Evolutionary conservation across 2,888 invertebrate genomes (phyloP), one percentile per base, ranked within the genome.

Genomic region (Polyommatus icarus): DNA sequence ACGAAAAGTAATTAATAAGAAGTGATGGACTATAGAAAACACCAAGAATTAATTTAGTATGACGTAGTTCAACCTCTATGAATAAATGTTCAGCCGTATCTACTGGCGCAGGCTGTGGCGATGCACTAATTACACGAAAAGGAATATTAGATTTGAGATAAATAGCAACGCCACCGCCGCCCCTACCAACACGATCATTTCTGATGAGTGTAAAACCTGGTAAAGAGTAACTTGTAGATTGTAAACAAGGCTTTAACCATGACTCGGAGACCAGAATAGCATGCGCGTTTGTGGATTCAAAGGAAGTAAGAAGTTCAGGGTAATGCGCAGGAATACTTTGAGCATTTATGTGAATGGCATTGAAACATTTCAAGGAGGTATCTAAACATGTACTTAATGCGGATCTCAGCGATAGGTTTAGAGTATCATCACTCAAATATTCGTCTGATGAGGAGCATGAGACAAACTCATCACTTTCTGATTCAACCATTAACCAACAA

Each of bases 221-320:
- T 50, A 50, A 50, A 1, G 78, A 80, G 75, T 36, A 77, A 8
- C 78, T 50, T 15, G 50, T 50, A 15, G 50, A 50, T 50, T 12
- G 50, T 50, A 50, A 50, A 15, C 50, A 50, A 50, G 50, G 50
- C 1, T 50, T 50, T 50, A 50, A 50, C 50, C 50, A 50, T 50
- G 50, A 50, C 50, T 50, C 50, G 50, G 72, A 54, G 8, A 15
- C 15, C 40, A 76, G 46, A 77, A 79, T 40, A 76, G 76, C 50
- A 50, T 50, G 50, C 50, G 15, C 50, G 50, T 50, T 50, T 50
- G 50, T 50, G 50, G 15, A 50, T 50, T 50, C 50, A 4, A 50
- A 50, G 50, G 50, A 15, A 50, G 50, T 50, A 50, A 50, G 15
- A 15, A 50, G 15, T 50, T 50, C 50, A 15, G 50, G 50, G 50